phyloP scores from a whole-genome alignment of 2,113 vertebrate species.

The Tragelaphus imberbis region DNA sequence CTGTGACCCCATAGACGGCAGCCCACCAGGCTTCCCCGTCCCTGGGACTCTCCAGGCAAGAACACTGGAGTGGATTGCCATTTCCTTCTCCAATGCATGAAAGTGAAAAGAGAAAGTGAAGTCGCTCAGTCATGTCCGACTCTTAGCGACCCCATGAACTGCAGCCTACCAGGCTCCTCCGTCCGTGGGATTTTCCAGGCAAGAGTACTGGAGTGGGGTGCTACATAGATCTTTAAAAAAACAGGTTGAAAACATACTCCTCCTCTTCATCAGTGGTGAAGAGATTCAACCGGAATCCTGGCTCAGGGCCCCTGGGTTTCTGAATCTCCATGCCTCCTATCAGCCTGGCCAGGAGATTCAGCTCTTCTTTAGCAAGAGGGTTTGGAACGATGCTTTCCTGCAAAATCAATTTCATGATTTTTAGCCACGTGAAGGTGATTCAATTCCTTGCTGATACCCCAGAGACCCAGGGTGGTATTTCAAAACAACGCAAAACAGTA shows the following conservation, averaged over 20 bases:
- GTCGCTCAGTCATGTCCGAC: no score
- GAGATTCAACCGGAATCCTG: slow-evolving; percentile 91
- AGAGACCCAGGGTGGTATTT: background rate
- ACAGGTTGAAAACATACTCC: slow-evolving; percentile 82
- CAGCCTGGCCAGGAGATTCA: slow-evolving; percentile 93
- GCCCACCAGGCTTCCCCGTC: no score
- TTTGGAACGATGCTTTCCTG: slow-evolving; percentile 92
- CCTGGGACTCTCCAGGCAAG: no score
- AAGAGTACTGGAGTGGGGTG: no score
- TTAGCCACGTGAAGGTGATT: slow-evolving; percentile 33
- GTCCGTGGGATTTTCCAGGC: no score
- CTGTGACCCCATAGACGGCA: no score
- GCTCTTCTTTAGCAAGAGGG: slow-evolving; percentile 95
- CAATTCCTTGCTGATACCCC: slow-evolving; percentile 30
- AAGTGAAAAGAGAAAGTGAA: no score
- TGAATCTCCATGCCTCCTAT: slow-evolving; percentile 91
- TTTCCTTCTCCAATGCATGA: no score
- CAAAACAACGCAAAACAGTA: background rate
- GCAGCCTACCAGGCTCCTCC: no score
- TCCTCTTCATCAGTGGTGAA: slow-evolving; percentile 96
- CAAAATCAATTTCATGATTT: slow-evolving; percentile 37
- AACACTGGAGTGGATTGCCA: no score
- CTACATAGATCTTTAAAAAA: background rate
- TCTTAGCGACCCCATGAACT: no score
- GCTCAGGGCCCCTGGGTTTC: slow-evolving; percentile 82